Conservation (phyloP, 37 sponge, comb jelly and placozoan species). For the Agelas oroides region DNA sequence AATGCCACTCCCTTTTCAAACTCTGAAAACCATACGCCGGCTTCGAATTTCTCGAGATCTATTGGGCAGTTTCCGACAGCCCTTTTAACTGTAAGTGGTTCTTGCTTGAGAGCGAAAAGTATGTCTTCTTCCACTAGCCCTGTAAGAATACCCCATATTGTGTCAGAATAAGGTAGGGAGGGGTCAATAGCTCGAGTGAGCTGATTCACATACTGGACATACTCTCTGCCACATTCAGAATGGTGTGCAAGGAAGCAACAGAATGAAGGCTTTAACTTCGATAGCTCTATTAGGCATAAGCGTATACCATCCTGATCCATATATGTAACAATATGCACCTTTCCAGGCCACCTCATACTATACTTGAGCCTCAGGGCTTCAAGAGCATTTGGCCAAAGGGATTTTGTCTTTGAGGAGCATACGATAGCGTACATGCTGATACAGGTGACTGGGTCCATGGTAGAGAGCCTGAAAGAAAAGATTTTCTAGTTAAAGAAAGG, state of each 20-base stretch:
- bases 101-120: slow-evolving; percentile 54
- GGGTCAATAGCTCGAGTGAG: slow-evolving; percentile 67
- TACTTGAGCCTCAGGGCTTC: too few species aligned
- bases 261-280: slow-evolving; percentile 43
- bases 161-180: slow-evolving; percentile 62
- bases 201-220: slow-evolving; percentile 40
- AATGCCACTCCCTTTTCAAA: slow-evolving; percentile 22
- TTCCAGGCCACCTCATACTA: too few species aligned
- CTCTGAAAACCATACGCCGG: slow-evolving; percentile 74
- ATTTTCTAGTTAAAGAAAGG: too few species aligned
- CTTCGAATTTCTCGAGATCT: slow-evolving; percentile 49
- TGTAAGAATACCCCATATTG: slow-evolving; percentile 78
- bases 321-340: too few species aligned
- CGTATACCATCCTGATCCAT: neutral
- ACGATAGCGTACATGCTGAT: too few species aligned
- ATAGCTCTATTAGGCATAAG: slow-evolving; percentile 17
- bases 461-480: too few species aligned
- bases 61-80: slow-evolving; percentile 46
- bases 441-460: too few species aligned
- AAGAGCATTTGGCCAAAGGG: too few species aligned
- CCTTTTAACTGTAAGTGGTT: slow-evolving; percentile 41
- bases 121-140: slow-evolving; percentile 59
- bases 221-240: slow-evolving; percentile 48
- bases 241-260: slow-evolving; percentile 69
- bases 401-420: too few species aligned